These are phyloP conservation scores for Martes martes DNA, from an alignment of 2,113 vertebrate species.

Conservation along the genomic window DNA sequence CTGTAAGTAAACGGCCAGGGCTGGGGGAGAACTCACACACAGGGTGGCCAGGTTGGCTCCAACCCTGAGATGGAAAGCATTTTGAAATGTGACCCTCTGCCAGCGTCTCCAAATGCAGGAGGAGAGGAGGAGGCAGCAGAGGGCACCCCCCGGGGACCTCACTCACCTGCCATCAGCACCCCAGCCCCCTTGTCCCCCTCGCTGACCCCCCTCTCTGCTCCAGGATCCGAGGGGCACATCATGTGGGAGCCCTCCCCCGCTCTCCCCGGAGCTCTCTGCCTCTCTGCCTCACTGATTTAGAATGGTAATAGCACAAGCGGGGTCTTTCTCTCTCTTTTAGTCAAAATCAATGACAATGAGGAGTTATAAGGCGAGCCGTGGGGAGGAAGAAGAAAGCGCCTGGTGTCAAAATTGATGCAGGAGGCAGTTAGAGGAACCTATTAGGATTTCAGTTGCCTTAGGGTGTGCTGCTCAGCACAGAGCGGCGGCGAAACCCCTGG, in stretches of 20 bases:
- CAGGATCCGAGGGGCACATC: fast-evolving
- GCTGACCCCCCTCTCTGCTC: not conserved
- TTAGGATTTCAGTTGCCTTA: constrained; percentile 78
- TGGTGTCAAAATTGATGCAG: constrained; percentile 78
- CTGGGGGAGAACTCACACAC: no score
- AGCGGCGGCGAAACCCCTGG: constrained; percentile 65
- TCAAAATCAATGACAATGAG: constrained; percentile 81
- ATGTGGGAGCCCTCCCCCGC: not conserved
- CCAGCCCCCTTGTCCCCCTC: no score
- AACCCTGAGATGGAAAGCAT: not conserved
- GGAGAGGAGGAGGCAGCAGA: fast-evolving
- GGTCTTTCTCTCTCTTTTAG: constrained; percentile 49
- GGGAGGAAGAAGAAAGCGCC: constrained; percentile 77
- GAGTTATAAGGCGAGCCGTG: constrained; percentile 73
- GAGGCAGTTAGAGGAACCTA: constrained; percentile 78
- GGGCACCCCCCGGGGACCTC: not conserved
- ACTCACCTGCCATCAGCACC: fast-evolving
- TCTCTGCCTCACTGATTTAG: not conserved
- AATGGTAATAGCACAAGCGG: not conserved
- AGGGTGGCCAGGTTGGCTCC: not conserved
- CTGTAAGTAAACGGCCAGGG: not conserved
- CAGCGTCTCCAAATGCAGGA: not conserved
- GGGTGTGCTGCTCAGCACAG: constrained; percentile 71
- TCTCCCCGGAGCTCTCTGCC: not conserved
- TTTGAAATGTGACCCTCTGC: not conserved